Conservation (phyloP, 2,797 vertebrate genomes). For the Cuculus canorus region DNA sequence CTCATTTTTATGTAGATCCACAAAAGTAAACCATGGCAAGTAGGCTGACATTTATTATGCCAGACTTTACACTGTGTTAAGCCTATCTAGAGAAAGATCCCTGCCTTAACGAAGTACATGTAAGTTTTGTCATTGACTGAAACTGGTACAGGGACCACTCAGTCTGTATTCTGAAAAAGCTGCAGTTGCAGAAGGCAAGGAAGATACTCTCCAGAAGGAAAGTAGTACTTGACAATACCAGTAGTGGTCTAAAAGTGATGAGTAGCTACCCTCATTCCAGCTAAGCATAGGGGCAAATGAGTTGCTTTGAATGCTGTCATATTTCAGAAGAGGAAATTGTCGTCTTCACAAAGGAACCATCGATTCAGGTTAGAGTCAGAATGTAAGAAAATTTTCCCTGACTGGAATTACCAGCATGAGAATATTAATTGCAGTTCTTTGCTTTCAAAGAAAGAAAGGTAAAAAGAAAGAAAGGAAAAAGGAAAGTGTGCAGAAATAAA, state of each 20-base stretch:
- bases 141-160: background rate
- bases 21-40: background rate
- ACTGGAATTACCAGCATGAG: background rate
- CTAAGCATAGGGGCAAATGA: background rate
- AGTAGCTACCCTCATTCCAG: background rate
- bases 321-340: background rate
- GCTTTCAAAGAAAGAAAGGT: background rate
- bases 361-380: background rate
- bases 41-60: background rate
- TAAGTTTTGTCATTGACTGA: background rate
- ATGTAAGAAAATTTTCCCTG: background rate
- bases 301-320: background rate
- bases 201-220: background rate
- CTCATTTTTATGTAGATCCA: background rate
- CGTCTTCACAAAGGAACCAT: background rate
- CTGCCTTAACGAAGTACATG: background rate
- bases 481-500: background rate
- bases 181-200: background rate
- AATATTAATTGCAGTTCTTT: background rate
- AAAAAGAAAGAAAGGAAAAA: background rate
- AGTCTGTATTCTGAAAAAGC: background rate
- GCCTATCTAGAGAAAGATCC: background rate
- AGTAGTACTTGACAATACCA: background rate
- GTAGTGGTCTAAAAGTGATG: background rate
- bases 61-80: fast-evolving